Conservation (phyloP, 2,113 vertebrate genomes). For the Mustela lutreola region DNA sequence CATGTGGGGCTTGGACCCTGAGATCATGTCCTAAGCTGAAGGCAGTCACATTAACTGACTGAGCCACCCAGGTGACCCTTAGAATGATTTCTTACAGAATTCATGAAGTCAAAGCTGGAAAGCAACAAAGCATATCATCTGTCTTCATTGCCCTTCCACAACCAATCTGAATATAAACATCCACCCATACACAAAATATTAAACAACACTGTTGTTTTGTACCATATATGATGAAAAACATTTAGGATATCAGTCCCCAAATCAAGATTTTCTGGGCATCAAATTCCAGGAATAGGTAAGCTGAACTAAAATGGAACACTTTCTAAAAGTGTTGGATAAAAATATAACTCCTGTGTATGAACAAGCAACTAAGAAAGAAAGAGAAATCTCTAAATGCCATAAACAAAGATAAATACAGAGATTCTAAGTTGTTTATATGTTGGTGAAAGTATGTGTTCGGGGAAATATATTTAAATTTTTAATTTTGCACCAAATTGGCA, state of each 20-base stretch:
- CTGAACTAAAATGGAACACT: neutral
- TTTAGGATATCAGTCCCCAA: neutral
- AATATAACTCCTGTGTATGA: neutral
- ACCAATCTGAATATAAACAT: neutral
- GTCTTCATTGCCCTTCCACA: neutral
- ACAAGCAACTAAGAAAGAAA: neutral
- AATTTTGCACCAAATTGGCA: neutral
- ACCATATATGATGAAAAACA: neutral
- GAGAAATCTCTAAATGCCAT: neutral
- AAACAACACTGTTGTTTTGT: neutral
- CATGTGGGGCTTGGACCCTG: no score
- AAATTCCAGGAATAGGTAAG: neutral
- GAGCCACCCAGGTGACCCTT: neutral
- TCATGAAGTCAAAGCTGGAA: neutral
- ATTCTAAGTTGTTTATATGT: neutral
- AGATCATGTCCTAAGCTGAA: no score
- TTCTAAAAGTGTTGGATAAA: neutral
- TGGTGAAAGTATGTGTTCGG: neutral
- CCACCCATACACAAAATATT: neutral
- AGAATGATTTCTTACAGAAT: neutral
- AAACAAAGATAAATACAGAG: neutral
- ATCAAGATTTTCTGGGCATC: neutral
- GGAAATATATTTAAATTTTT: neutral
- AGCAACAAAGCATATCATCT: neutral
- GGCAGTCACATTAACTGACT: no score